These are phyloP conservation scores for Thalassophryne amazonica DNA, from an alignment of 2,797 vertebrate genomes.

Conservation along the genomic window DNA sequence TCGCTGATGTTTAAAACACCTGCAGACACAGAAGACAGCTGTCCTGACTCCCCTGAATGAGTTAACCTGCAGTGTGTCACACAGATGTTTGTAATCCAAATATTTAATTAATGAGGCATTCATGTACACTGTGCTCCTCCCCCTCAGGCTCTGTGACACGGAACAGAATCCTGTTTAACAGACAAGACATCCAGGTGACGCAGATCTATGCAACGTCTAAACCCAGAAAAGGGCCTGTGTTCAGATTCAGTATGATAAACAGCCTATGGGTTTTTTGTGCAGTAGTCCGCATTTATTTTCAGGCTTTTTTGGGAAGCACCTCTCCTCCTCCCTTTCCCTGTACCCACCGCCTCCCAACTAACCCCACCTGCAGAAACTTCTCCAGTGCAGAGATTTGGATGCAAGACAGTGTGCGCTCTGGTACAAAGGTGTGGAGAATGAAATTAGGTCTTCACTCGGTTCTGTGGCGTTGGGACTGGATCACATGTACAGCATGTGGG, in stretches of 20 bases:
- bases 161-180: slow-evolving; percentile 14
- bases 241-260: slow-evolving; percentile 36
- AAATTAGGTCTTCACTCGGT: slow-evolving; percentile 24
- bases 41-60: too few species aligned
- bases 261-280: slow-evolving; percentile 33
- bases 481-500: too few species aligned
- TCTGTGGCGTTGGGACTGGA: too few species aligned
- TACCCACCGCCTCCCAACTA: too few species aligned
- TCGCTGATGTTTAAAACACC: too few species aligned
- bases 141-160: slow-evolving; percentile 11
- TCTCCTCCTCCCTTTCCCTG: too few species aligned
- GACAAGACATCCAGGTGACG: slow-evolving; percentile 11
- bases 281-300: slow-evolving; percentile 39
- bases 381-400: background rate
- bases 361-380: slow-evolving; percentile 19
- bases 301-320: slow-evolving; percentile 33
- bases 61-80: too few species aligned
- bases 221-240: slow-evolving; percentile 1
- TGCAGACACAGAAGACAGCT: too few species aligned
- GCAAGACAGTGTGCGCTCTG: too few species aligned
- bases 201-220: too few species aligned
- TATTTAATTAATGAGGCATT: slow-evolving; percentile 31
- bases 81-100: slow-evolving; percentile 21
- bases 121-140: slow-evolving; percentile 8
- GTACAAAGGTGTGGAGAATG: too few species aligned